Conservation (phyloP, 2,113 vertebrate genomes). For the Rhipidura dahli region DNA sequence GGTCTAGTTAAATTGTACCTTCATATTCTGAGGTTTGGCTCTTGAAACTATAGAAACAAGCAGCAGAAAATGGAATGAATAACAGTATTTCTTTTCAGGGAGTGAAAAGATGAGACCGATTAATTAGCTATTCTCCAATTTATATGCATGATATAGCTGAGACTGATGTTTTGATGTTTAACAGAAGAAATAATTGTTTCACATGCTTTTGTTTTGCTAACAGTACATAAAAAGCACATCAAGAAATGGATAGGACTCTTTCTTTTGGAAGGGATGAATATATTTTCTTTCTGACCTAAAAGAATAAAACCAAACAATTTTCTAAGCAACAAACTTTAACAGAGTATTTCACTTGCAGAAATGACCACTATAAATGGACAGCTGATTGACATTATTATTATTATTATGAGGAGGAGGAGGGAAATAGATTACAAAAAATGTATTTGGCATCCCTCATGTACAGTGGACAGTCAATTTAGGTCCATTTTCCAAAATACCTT, state of each 20-base stretch:
- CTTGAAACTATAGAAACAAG: neutral
- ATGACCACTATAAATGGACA: neutral
- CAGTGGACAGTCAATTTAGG: neutral
- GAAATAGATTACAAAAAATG: neutral
- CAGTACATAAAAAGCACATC: neutral
- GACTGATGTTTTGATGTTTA: neutral
- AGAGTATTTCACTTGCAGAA: neutral
- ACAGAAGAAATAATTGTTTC: neutral
- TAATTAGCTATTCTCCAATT: neutral
- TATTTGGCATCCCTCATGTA: neutral
- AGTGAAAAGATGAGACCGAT: neutral
- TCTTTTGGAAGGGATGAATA: neutral
- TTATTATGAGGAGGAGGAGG: neutral
- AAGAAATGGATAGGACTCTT: neutral
- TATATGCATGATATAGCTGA: neutral
- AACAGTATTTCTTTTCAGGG: neutral
- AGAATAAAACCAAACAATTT: neutral
- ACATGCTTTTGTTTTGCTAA: neutral
- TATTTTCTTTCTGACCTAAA: neutral
- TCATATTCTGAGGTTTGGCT: neutral
- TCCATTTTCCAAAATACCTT: neutral
- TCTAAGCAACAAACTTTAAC: neutral
- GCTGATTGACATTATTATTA: neutral
- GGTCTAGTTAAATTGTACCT: neutral
- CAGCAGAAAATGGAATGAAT: neutral